Evolutionary conservation across 2,797 vertebrate species (phyloP), one percentile per base, ranked within the genome.

Genomic region (Luscinia luscinia): DNA sequence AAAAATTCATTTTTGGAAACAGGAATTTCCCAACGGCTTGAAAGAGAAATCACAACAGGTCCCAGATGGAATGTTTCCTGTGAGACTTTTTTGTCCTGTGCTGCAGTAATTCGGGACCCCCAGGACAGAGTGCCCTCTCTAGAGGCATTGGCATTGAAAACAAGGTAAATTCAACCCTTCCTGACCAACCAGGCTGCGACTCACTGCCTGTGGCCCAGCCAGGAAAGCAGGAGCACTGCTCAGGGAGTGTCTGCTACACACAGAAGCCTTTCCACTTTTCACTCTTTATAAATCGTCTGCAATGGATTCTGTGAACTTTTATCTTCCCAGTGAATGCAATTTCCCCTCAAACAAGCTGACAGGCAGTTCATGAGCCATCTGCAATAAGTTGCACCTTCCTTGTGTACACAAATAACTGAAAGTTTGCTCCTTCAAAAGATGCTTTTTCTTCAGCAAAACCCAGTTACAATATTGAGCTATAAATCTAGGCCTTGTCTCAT

Each of bases 401-500:
- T 86, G 76, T 84, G 48, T 70, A 93, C 48, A 75, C 86, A 90
- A 95, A 79, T 63, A 93, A 95, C 84, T 85, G 4, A 23, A 78
- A 30, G 5, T 75, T 91, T 7, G 10, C 49, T 84, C 64, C 72
- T 84, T 92, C 79, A 66, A 75, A 91, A 76, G 52, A 49, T 32
- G 81, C 24, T 81, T 94, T 77, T 79, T 86, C 72, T 68, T 75
- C 46, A 46, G 51, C 70, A 73, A 93, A 95, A 84, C n/a, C 45
- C 36, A 69, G 40, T 79, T 62, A 40, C 78, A 87, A 73, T 80
- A 69, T 85, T 93, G 96, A 95, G 64, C 85, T 51, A 54, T 85
- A 89, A 96, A 95, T 93, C 87, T 80, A 45, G 62, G 51, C 48
- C 66, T 84, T 86, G 69, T 83, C 43, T 77, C 79, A 81, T 59